A percentile compares a stretch with the other conserved stretches of the same genome.
Conservation (phyloP, 1,140 invertebrate genomes). For the Hylaeus volcanicus region DNA sequence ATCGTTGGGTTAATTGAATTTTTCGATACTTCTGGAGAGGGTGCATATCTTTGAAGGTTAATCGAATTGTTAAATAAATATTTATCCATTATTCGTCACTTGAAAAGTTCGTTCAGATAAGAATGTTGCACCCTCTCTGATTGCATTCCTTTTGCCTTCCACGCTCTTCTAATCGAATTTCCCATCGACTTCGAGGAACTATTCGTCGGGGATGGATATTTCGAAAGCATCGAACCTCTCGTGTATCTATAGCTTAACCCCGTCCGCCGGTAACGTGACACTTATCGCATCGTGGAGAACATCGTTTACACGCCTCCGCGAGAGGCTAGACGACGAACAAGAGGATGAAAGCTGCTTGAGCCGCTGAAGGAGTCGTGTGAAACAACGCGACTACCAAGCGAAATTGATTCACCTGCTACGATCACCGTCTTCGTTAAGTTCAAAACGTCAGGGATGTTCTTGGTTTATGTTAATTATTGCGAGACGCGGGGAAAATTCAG, state of each 20-base stretch:
- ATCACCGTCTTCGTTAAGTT: neutral
- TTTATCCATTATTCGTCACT: too few relatives aligned
- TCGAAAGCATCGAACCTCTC: slow-evolving; percentile 30
- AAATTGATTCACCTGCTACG: neutral
- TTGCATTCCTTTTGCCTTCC: too few relatives aligned
- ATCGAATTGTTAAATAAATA: too few relatives aligned
- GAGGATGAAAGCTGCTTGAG: slow-evolving; percentile 32
- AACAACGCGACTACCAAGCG: slow-evolving; percentile 1
- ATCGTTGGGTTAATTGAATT: too few relatives aligned
- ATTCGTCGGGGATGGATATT: slow-evolving; percentile 32
- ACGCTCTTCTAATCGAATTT: slow-evolving; percentile 33
- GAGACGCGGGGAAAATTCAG: too few relatives aligned
- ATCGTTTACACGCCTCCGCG: slow-evolving; percentile 31
- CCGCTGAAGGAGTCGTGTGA: slow-evolving; percentile 29
- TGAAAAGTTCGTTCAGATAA: too few relatives aligned
- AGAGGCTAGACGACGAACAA: slow-evolving; percentile 32
- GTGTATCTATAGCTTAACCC: slow-evolving; percentile 19
- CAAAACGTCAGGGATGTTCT: too few relatives aligned
- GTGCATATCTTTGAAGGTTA: too few relatives aligned
- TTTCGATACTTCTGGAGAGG: too few relatives aligned
- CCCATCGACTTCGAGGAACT: slow-evolving; percentile 29
- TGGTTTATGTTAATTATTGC: too few relatives aligned
- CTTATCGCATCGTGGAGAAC: slow-evolving; percentile 45
- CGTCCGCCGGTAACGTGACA: slow-evolving; percentile 44
- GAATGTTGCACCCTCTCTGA: too few relatives aligned